Evolutionary conservation across 2,113 vertebrate species (phyloP), one percentile per base, ranked within the genome.

Genomic region (Petrocephalus zakoni): DNA sequence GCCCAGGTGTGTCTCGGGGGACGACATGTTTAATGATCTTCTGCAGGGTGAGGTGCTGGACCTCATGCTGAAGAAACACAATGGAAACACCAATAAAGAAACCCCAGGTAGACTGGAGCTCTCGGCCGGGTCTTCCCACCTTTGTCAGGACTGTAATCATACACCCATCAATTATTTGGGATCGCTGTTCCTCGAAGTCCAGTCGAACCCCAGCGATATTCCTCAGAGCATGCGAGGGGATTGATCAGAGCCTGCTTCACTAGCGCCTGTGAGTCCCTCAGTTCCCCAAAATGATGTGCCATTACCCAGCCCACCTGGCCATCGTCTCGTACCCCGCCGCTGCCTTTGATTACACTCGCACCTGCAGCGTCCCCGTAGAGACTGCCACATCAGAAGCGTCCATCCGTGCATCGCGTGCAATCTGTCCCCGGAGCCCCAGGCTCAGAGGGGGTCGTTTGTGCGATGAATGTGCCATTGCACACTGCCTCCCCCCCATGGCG

Each of bases 81-180:
- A 95, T 92, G 92, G 92, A 91, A 94, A 93, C 93, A 94, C 94
- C 91, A 93, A 94, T 94, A 95, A 95, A 95, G 92, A 92, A 92
- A 89, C 92, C 91, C 92, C 90, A 82, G 91, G 92, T 92, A 93
- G 91, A 93, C 93, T 93, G 93, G 93, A 93, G 93, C 94, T 94
- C 86, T 37, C 29, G 34, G 85, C 4, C 22, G 1, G 34, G 55
- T 47, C 25, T 46, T 64, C 10, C 53, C 0, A 0, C 37, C 9
- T 29, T 37, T n/a, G 34, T 17, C 22, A 89, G 90, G 90, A 89
- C 89, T 92, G 91, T 92, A 94, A 95, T 95, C 93, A 94, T 92
- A 92, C 90, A 89, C 90, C 89, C 81, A 88, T 95, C 93, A 95
- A 95, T 89, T 95, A 94, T 94, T 94, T 93, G 91, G 93, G 92